Conservation (phyloP, 1,140 invertebrate species). For the Drosophila bifasciata region DNA sequence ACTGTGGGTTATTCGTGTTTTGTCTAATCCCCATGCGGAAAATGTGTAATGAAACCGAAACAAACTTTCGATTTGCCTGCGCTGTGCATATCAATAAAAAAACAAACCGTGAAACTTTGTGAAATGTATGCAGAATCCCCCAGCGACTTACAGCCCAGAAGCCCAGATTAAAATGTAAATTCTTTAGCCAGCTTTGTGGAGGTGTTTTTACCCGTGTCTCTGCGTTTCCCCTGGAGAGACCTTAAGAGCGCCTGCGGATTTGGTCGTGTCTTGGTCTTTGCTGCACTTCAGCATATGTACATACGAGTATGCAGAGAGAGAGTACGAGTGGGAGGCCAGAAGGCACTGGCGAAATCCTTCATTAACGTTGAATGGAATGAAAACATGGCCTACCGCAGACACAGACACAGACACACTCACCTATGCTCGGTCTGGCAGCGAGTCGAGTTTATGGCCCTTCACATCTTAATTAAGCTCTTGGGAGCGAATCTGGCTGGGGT, state of each 20-base stretch:
- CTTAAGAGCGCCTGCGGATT: too few species aligned
- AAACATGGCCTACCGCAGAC: slow-evolving; percentile 36
- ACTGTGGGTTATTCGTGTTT: slow-evolving; percentile 30
- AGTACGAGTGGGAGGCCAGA: slow-evolving; percentile 13
- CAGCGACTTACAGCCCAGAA: slow-evolving; percentile 66
- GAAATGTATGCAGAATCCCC: slow-evolving; percentile 64
- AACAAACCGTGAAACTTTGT: slow-evolving; percentile 28
- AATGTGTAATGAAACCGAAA: slow-evolving; percentile 68
- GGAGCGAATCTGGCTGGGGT: slow-evolving; percentile 66
- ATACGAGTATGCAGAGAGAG: too few species aligned
- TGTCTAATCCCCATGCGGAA: slow-evolving; percentile 62
- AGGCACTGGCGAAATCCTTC: slow-evolving; percentile 58
- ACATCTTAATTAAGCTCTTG: slow-evolving; percentile 80
- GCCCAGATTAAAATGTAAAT: slow-evolving; percentile 81
- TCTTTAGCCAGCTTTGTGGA: slow-evolving; percentile 49
- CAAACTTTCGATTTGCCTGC: slow-evolving; percentile 61
- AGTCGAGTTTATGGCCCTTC: slow-evolving; percentile 47
- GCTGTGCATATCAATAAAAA: slow-evolving; percentile 52
- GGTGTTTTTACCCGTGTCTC: slow-evolving; percentile 31
- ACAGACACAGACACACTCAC: slow-evolving; percentile 20
- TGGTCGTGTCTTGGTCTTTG: slow-evolving; percentile 3
- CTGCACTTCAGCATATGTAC: slow-evolving; percentile 2
- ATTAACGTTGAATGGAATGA: slow-evolving; percentile 79
- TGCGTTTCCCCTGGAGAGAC: too few species aligned
- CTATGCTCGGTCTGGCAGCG: slow-evolving; percentile 35